Evolutionary conservation across 2,888 invertebrate genomes (phyloP), one percentile per base, ranked within the genome.

Genomic region (Iselma pallidipennis): DNA sequence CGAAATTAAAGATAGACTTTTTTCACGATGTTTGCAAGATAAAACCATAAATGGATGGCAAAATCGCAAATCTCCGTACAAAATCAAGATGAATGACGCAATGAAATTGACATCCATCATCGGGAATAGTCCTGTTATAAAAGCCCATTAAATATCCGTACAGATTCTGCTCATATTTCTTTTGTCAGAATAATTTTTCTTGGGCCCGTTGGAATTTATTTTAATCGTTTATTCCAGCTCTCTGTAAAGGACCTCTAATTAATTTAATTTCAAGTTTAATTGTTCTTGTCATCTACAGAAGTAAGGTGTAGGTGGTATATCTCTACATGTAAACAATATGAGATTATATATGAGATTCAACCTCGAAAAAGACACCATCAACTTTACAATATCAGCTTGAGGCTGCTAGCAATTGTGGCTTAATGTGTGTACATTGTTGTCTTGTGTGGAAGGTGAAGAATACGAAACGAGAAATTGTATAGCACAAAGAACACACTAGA

Each of bases 11-110:
- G 16, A 45, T 45, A 6, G 21, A 10, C 14, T 42, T 42, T 19
- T 19, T 21, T 4, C 12, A 10, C 19, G 3, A 9, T 2, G 2
- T 45, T 45, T 45, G 5, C 2, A 12, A 12, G 45, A 23, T 21
- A 45, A 23, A 23, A n/a, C 21, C 6, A n/a, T 45, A 21, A 45
- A 45, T n/a, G 21, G 45, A 23, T 45, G 45, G 21, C 23, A n/a
- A 55, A 59, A 52, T 55, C 48, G 19, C 21, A 12, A 21, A 45
- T 45, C 45, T 45, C 21, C 45, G 45, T 45, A 21, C 21, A 21
- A 45, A 45, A 45, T 45, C 45, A 45, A 45, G 45, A 45, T 45
- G 21, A 45, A 45, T 45, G 45, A 45, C 5, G 45, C 21, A 21
- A 21, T 45, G 21, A 45, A 45, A 45, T 45, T 21, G 45, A 16